A percentile compares a stretch with the other conserved stretches of the same genome.
Evolutionary conservation across 2,797 vertebrate genomes (phyloP).

Genomic region (Avahi laniger): DNA sequence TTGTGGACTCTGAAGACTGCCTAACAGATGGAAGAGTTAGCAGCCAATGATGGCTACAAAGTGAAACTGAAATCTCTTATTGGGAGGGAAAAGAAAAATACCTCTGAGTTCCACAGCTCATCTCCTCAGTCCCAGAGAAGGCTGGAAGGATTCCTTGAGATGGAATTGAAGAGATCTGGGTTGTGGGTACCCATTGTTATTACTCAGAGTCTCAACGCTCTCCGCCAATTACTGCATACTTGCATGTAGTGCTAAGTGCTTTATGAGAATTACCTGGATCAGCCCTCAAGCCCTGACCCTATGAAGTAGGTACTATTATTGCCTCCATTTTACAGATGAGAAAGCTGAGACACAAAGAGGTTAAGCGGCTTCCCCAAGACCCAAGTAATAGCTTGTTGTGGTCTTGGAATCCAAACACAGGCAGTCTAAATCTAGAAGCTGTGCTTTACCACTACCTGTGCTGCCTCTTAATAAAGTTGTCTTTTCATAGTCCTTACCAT

Average conservation of each 20-base stretch:
- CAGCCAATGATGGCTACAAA: not conserved
- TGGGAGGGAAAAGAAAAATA: not conserved
- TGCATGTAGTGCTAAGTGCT: not conserved
- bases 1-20: not conserved
- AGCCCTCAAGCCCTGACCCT: not conserved
- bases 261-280: not conserved
- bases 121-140: not conserved
- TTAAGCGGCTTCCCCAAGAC: constrained; percentile 6
- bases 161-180: not conserved
- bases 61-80: not conserved
- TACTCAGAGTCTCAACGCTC: not conserved
- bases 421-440: not conserved
- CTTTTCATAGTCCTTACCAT: not conserved
- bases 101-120: not conserved
- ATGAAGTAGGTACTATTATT: not conserved
- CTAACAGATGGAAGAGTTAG: not conserved
- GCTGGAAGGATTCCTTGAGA: not conserved
- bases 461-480: not conserved
- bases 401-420: not conserved
- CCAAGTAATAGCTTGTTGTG: not conserved
- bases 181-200: not conserved
- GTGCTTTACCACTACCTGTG: not conserved
- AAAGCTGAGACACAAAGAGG: not conserved
- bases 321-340: not conserved
- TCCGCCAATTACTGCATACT: not conserved